These are phyloP conservation scores for Melanophora roralis DNA, from an alignment of 2,888 invertebrate genomes.

Conservation along the genomic window DNA sequence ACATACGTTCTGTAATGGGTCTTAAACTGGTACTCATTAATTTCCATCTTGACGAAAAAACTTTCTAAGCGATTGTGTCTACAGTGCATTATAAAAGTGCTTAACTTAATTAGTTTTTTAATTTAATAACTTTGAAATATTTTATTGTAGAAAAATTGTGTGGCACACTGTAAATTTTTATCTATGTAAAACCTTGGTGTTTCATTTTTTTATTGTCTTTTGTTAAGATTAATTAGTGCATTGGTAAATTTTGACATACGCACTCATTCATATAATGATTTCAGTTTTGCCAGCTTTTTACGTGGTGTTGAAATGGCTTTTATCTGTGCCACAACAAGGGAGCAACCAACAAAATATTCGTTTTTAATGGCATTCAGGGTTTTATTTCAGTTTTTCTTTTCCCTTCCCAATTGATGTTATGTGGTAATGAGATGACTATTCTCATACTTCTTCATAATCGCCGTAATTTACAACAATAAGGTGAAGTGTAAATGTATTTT, in stretches of 20 bases:
- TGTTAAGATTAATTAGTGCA: slow-evolving; percentile 59
- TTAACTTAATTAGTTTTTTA: neutral
- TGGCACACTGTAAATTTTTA: slow-evolving; percentile 7
- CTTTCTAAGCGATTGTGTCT: slow-evolving; percentile 10
- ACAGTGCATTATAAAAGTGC: slow-evolving; percentile 2
- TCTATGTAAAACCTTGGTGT: neutral
- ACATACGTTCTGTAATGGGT: neutral
- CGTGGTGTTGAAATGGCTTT: slow-evolving; percentile 60
- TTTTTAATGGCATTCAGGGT: slow-evolving; percentile 43
- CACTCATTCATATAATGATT: slow-evolving; percentile 59
- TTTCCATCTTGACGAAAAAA: slow-evolving; percentile 48
- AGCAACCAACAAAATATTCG: slow-evolving; percentile 1
- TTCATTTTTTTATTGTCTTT: slow-evolving; percentile 3
- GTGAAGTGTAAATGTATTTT: slow-evolving; percentile 12
- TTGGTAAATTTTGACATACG: slow-evolving; percentile 57
- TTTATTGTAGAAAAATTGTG: neutral
- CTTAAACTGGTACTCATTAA: slow-evolving; percentile 57
- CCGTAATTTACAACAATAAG: slow-evolving; percentile 29
- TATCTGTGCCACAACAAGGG: slow-evolving; percentile 46
- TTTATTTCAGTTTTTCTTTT: neutral
- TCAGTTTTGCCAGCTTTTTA: slow-evolving; percentile 43
- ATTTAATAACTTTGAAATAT: neutral
- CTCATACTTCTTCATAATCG: slow-evolving; percentile 26
- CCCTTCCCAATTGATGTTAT: neutral
- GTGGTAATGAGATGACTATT: slow-evolving; percentile 29